These are phyloP conservation scores for Trachurus trachurus DNA, from an alignment of 2,797 vertebrate genomes.

Conservation along the genomic window DNA sequence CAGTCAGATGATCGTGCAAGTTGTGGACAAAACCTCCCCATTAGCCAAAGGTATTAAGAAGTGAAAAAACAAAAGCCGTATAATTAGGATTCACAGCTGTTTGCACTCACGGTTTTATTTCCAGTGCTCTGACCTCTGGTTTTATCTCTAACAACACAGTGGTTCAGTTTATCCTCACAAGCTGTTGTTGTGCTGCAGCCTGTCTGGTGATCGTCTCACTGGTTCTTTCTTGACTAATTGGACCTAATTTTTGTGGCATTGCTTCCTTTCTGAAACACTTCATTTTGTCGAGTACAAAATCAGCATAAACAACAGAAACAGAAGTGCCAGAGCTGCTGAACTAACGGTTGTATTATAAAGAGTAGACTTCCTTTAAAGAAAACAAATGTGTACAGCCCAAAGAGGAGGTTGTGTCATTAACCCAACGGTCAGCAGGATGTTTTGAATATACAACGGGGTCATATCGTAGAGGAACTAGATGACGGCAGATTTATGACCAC, in stretches of 20 bases:
- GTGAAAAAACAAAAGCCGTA: background rate
- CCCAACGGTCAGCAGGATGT: constrained; percentile 25
- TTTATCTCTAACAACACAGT: no score
- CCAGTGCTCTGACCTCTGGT: background rate
- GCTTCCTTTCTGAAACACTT: no score
- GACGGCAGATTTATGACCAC: constrained; percentile 33
- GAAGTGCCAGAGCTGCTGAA: background rate
- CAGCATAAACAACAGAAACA: background rate
- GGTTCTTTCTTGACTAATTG: background rate
- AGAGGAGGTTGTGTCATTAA: constrained; percentile 4
- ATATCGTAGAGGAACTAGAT: constrained; percentile 4
- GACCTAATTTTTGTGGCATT: background rate
- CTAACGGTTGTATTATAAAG: background rate
- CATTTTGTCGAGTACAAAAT: background rate
- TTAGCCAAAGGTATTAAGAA: background rate
- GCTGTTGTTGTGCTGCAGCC: background rate
- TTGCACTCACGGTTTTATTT: background rate
- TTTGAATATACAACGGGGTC: background rate
- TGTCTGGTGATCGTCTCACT: background rate
- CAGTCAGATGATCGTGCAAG: background rate
- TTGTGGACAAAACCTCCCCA: background rate
- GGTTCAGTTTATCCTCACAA: background rate
- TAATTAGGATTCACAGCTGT: background rate
- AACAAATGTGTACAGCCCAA: background rate
- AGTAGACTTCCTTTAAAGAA: background rate